phyloP scores from a whole-genome alignment of 2,797 vertebrate genomes.

The Bovichtus diacanthus region DNA sequence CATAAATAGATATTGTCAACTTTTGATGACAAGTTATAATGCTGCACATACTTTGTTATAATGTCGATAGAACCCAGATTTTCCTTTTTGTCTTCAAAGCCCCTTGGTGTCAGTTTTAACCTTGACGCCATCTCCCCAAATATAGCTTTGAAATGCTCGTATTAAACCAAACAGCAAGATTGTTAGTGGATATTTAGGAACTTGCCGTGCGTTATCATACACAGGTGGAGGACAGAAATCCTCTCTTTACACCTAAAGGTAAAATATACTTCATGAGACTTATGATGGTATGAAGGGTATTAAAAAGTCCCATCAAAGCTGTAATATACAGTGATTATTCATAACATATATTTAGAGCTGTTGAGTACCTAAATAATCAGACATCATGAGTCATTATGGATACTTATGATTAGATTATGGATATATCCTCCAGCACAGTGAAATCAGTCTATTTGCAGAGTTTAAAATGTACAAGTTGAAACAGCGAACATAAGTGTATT shows the following conservation, averaged over 20 bases:
- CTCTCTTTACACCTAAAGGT: neutral
- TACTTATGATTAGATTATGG: neutral
- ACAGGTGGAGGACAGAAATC: neutral
- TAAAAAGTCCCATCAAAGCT: neutral
- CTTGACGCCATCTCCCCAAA: slow-evolving; percentile 53
- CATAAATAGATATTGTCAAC: neutral
- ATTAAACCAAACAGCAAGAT: slow-evolving; percentile 23
- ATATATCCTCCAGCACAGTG: neutral
- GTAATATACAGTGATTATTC: neutral
- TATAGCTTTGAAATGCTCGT: slow-evolving; percentile 43
- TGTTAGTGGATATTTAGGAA: slow-evolving; percentile 34
- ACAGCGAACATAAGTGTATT: neutral
- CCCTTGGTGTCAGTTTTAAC: slow-evolving; percentile 42
- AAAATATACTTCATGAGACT: neutral
- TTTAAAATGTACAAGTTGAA: neutral
- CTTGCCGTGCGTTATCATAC: slow-evolving; percentile 27
- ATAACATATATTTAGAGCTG: neutral
- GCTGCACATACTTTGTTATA: neutral
- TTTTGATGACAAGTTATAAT: neutral
- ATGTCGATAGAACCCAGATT: slow-evolving; percentile 2
- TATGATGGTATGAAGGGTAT: neutral
- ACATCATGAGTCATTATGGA: neutral
- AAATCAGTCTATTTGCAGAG: neutral
- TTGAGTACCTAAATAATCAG: neutral
- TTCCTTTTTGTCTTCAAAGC: slow-evolving; percentile 46